Conservation (phyloP, 2,888 invertebrate genomes). For the Mesorhabditis sp. region DNA sequence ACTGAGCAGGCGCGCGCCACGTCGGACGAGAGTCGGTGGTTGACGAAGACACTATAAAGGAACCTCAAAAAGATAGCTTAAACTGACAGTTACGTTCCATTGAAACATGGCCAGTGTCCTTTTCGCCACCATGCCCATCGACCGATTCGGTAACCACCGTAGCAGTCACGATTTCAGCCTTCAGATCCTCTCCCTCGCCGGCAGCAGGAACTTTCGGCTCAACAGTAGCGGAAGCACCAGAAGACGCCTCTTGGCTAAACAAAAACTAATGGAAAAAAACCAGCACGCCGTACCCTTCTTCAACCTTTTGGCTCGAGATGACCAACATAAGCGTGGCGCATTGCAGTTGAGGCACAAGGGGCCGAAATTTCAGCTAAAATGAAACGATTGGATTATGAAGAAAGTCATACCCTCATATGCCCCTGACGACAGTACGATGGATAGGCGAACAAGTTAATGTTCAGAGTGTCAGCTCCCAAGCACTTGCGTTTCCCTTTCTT, state of each 20-base stretch:
- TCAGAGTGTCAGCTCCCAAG: conserved; percentile 51
- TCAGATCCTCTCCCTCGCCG: too few species aligned
- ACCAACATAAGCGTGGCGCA: conserved; percentile 37
- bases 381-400: conserved; percentile 15
- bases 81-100: too few species aligned
- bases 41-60: too few species aligned
- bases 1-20: too few species aligned
- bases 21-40: too few species aligned
- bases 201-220: not conserved
- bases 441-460: conserved; percentile 50
- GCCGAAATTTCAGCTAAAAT: conserved; percentile 47
- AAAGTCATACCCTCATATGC: conserved; percentile 17
- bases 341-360: conserved; percentile 27
- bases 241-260: not conserved
- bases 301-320: conserved; percentile 41
- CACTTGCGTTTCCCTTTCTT: conserved; percentile 43
- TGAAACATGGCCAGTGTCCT: too few species aligned
- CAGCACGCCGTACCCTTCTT: conserved; percentile 27
- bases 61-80: too few species aligned
- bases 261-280: not conserved
- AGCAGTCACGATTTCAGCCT: too few species aligned
- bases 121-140: too few species aligned
- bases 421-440: conserved; percentile 40
- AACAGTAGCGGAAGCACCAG: not conserved
- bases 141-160: too few species aligned